Percentiles rank a stretch among this genome's conserved stretches.
phyloP scores from a whole-genome alignment of 2,797 vertebrate species.

The Crypturellus tataupa region DNA sequence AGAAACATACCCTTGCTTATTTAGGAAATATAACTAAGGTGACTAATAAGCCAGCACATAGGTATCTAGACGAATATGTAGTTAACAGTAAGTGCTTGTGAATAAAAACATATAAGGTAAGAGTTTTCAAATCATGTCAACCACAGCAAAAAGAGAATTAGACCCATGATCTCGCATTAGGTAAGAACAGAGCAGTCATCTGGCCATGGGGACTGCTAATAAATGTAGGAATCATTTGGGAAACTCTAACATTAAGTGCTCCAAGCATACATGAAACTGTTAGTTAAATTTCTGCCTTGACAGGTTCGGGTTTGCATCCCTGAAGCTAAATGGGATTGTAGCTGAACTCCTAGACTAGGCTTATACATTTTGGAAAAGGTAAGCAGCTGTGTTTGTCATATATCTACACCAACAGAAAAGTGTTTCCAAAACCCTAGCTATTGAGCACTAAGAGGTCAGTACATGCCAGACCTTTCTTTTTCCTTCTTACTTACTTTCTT shows the following conservation, averaged over 20 bases:
- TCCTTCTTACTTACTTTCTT: not conserved
- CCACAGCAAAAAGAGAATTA: not conserved
- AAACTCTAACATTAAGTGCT: not conserved
- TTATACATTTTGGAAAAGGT: not conserved
- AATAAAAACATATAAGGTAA: not conserved
- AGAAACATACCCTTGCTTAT: not conserved
- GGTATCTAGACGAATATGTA: not conserved
- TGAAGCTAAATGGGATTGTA: not conserved
- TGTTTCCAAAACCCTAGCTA: not conserved
- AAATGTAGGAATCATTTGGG: not conserved
- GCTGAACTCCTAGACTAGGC: rapidly evolving
- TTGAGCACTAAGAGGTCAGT: not conserved
- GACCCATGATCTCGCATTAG: not conserved
- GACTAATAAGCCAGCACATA: slow-evolving; percentile 26
- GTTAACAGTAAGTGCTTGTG: not conserved
- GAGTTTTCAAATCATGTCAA: not conserved
- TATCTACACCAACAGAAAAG: not conserved
- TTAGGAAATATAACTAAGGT: slow-evolving; percentile 15
- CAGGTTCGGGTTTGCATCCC: not conserved
- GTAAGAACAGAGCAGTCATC: not conserved
- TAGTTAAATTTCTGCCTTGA: not conserved
- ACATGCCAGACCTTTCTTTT: not conserved
- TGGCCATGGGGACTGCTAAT: not conserved
- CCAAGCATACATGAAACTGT: not conserved
- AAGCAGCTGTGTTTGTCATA: not conserved